Base-by-base conservation (phyloP, 2,113 vertebrate genomes). In the Oreochromis aureus region DNA sequence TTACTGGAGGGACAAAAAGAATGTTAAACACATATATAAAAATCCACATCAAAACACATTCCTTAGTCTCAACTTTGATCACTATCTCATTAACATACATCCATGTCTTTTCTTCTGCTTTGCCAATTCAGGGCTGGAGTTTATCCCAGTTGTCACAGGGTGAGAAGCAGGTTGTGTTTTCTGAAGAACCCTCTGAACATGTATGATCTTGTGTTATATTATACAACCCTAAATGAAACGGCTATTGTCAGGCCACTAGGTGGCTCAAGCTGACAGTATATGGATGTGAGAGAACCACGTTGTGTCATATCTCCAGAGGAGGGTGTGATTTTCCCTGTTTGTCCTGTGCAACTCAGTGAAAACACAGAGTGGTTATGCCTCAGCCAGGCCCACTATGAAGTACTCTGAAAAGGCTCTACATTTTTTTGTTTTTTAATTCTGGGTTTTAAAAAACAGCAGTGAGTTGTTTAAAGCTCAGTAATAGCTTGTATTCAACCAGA, bases 201-300 rank as follows among this genome's bases (percentile, higher is more conserved):
- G 71, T 6, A 24, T 19, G 12, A 34, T 41, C 53, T 48, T 59
- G 54, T 36, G 10, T 61, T 54, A 6, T 61, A 53, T 18, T 12
- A 51, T 48, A 51, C 12, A 51, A 19, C 30, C 22, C 11, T 4
- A 48, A 39, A 71, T 46, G 7, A 71, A 58, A 32, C 51, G 30
- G 36, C 36, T 36, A 6, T 11, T 54, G 16, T 12, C 19, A 46
- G 18, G 4, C 91, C 88, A 94, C 91, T 85, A 91, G 91, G 48
- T 71, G 91, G 89, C 71, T 39, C 81, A 39, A 53, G 9, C 80
- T 22, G 76, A 85, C 56, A 86, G 16, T 7, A 27, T 39, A 71
- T 34, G 4, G 7, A 30, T 63, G 22, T 19, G 7, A 51, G 30
- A n/a, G 12, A 51, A 83, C 10, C 15, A 5, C 24, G 73, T 55